Base-by-base conservation (phyloP, 2,797 vertebrate species). In the Macroramphosus scolopax region DNA sequence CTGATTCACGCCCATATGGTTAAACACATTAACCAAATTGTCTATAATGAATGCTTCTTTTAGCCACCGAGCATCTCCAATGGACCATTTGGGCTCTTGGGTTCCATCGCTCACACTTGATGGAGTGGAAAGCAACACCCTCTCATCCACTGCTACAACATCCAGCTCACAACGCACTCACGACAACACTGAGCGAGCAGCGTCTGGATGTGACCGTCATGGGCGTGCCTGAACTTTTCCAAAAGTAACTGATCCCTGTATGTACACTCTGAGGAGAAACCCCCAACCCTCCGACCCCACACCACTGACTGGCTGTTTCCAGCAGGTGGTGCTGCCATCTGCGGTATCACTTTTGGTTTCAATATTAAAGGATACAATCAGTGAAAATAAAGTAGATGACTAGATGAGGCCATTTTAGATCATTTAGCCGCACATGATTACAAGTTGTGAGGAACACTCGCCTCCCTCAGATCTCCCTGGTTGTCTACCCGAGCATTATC, bases 311-410 rank as follows among this genome's bases (percentile, higher is more conserved):
- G 2, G 10, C 31, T 55, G 62, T 44, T 50, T 57, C 88, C 89
- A 89, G 85, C 69, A 91, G 89, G 88, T 87, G 89, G 89, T 79
- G 89, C 87, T 87, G 80, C 86, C 79, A 49, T 86, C 83, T 85
- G 66, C 75, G 41, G 74, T 80, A 73, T 87, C 48, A 11, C 20
- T 39, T n/a, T n/a, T 40, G 47, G 14, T 45, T 53, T 48, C 49
- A 70, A 64, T 30, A 14, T 56, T 59, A 66, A 29, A 16, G 3
- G 13, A 22, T 6, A 22, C 20, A 22, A 22, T 22, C 20, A 22
- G n/a, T n/a, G n/a, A 36, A 45, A 51, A 71, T 46, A 46, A 61
- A 54, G 56, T 5, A 41, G 43, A 78, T n/a, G n/a, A n/a, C n/a
- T n/a, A n/a, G 39, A 67, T 62, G 42, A 72, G 55, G 59, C 51